Conservation (phyloP, 2,113 vertebrate genomes). For the Zootoca vivipara region DNA sequence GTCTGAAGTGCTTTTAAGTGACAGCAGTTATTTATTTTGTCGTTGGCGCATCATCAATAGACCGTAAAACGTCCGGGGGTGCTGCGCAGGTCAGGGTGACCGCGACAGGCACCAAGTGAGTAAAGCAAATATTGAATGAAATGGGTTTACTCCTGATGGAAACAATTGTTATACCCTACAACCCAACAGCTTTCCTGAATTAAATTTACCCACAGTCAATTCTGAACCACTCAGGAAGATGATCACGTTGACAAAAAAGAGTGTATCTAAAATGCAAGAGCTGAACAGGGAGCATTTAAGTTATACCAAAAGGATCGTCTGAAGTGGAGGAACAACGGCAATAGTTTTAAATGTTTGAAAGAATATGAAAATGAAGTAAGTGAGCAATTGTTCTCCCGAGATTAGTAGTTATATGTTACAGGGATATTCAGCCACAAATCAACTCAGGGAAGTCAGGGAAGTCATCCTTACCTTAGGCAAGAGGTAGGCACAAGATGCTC, state of each 20-base stretch:
- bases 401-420: neutral
- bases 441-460: neutral
- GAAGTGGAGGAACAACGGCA: neutral
- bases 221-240: constrained; percentile 2
- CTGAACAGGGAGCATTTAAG: neutral
- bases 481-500: no score
- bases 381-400: neutral
- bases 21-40: no score
- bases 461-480: neutral
- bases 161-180: constrained; percentile 9
- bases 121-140: neutral
- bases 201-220: neutral
- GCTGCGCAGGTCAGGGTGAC: no score
- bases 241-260: neutral
- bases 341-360: neutral
- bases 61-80: no score
- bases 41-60: no score
- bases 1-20: no score
- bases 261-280: neutral
- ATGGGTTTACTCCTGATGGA: neutral
- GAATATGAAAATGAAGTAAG: neutral
- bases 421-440: neutral
- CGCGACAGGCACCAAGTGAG: neutral
- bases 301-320: neutral
- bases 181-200: neutral